phyloP scores from a whole-genome alignment of 2,888 invertebrate genomes.

The Limnephilus rhombicus region DNA sequence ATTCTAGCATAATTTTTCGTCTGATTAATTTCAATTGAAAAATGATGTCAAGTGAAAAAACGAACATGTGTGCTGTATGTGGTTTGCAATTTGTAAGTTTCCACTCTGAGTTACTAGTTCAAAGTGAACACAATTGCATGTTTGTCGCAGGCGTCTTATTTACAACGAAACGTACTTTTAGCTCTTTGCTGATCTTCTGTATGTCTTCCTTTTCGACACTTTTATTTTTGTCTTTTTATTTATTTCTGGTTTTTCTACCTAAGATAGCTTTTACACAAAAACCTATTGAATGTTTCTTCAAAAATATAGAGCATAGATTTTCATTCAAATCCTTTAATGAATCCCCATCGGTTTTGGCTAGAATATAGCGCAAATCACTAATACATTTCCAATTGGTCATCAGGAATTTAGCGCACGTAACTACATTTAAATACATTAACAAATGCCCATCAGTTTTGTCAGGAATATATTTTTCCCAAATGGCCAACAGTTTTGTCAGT shows the following conservation, averaged over 20 bases:
- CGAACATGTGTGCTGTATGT: too few relatives aligned
- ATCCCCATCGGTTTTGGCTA: background rate
- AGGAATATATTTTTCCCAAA: background rate
- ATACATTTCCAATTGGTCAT: background rate
- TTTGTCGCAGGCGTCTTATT: too few relatives aligned
- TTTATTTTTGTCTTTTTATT: background rate
- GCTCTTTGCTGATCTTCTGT: too few relatives aligned
- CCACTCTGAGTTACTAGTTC: too few relatives aligned
- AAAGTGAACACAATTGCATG: too few relatives aligned
- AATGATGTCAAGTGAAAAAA: too few relatives aligned
- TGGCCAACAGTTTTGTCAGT: too few relatives aligned
- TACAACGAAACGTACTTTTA: too few relatives aligned
- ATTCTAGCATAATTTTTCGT: too few relatives aligned
- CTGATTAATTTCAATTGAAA: too few relatives aligned
- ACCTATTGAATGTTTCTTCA: background rate
- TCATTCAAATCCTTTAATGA: background rate
- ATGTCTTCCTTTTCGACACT: too few relatives aligned
- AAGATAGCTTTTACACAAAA: background rate
- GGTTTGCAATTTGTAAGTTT: too few relatives aligned
- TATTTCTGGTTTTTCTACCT: background rate
- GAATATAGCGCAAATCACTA: background rate
- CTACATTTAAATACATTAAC: background rate
- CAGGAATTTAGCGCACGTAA: background rate
- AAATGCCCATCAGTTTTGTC: background rate
- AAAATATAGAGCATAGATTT: background rate